Conservation (phyloP, 2,888 invertebrate species). For the Hypomecis punctinalis region DNA sequence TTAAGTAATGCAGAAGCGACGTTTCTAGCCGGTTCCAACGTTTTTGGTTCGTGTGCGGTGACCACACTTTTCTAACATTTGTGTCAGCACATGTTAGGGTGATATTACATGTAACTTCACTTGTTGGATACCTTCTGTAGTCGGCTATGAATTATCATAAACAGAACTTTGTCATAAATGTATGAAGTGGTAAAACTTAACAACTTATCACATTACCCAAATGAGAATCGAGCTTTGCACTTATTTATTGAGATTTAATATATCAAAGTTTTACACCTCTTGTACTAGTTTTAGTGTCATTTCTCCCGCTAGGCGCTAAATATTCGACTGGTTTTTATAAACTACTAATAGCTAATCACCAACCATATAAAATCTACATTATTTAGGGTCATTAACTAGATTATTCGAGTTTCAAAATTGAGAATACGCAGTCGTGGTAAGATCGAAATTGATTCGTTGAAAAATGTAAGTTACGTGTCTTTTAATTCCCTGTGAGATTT, state of each 20-base stretch:
- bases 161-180: too few species aligned
- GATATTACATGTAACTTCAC: too few species aligned
- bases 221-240: not conserved
- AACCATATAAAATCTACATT: slow-evolving; percentile 62
- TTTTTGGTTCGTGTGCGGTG: too few species aligned
- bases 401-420: slow-evolving; percentile 39
- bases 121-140: too few species aligned
- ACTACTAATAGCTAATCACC: slow-evolving; percentile 49
- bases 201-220: not conserved
- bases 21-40: too few species aligned
- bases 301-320: slow-evolving; percentile 2
- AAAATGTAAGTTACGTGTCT: slow-evolving; percentile 25
- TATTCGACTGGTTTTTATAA: slow-evolving; percentile 25
- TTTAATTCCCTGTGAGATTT: not conserved
- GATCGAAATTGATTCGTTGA: slow-evolving; percentile 9
- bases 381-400: slow-evolving; percentile 45
- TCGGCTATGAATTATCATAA: too few species aligned
- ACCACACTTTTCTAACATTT: too few species aligned
- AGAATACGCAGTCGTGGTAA: slow-evolving; percentile 20
- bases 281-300: not conserved
- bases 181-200: too few species aligned
- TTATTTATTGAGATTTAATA: not conserved
- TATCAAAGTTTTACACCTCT: not conserved
- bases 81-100: too few species aligned
- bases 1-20: too few species aligned